Percentiles rank a stretch among this genome's conserved stretches.
Evolutionary conservation across 2,888 invertebrate genomes (phyloP).

Genomic region (Brachyopa scutellaris): DNA sequence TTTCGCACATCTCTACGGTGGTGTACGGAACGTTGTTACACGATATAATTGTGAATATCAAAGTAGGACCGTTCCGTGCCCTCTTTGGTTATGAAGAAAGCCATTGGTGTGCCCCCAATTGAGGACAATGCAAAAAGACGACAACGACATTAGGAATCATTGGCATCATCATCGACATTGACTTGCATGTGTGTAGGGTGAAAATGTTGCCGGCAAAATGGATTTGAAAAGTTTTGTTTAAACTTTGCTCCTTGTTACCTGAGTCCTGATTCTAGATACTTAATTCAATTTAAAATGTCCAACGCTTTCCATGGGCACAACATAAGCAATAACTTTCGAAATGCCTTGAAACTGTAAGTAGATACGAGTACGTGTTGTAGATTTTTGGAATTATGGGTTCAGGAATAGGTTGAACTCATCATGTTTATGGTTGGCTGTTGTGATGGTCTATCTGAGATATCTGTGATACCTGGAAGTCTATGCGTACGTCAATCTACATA

Average conservation of each 20-base stretch:
- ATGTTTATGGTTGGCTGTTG: too few species aligned
- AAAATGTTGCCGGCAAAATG: slow-evolving; percentile 22
- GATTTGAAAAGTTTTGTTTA: slow-evolving; percentile 30
- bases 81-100: slow-evolving; percentile 30
- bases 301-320: not conserved
- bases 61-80: slow-evolving; percentile 18
- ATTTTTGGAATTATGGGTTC: not conserved
- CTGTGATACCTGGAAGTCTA: too few species aligned
- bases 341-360: not conserved
- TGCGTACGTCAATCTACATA: too few species aligned
- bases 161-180: slow-evolving; percentile 27
- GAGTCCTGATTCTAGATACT: slow-evolving; percentile 22
- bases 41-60: slow-evolving; percentile 51
- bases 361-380: not conserved
- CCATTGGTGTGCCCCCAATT: slow-evolving; percentile 2
- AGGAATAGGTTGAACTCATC: too few species aligned
- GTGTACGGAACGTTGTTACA: slow-evolving; percentile 1
- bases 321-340: slow-evolving; percentile 21
- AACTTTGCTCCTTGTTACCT: slow-evolving; percentile 10
- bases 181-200: not conserved
- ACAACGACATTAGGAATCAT: slow-evolving; percentile 30
- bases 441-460: too few species aligned
- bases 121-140: slow-evolving; percentile 43
- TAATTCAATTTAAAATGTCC: slow-evolving; percentile 41
- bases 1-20: not conserved